Evolutionary conservation across 2,113 vertebrate species (phyloP).

Genomic region (Megaleporinus macrocephalus): DNA sequence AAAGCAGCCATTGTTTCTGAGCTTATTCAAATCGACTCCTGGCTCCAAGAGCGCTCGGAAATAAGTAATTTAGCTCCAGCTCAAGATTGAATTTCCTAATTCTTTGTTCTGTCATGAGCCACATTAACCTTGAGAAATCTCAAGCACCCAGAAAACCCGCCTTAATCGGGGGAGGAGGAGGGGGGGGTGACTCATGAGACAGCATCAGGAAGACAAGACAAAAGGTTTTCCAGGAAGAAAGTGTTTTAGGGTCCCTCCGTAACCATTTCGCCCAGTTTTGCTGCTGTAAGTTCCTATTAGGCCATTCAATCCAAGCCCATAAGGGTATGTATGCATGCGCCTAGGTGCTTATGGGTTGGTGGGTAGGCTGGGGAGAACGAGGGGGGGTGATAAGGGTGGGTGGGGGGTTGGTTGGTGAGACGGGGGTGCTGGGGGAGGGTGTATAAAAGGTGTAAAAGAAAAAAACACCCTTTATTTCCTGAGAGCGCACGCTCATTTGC

Average conservation of each 20-base stretch:
- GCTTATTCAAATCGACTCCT: constrained; percentile 39
- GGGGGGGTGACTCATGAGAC: not conserved
- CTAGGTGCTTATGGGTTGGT: not conserved
- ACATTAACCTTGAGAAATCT: constrained; percentile 48
- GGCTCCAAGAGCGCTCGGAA: not conserved
- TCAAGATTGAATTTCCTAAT: constrained; percentile 33
- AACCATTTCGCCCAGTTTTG: not conserved
- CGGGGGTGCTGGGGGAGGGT: not conserved
- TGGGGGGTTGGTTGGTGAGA: too few relatives aligned
- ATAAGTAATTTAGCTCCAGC: constrained; percentile 37
- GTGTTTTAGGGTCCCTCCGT: not conserved
- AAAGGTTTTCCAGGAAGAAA: not conserved
- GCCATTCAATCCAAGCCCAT: not conserved
- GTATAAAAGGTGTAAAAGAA: constrained; percentile 5
- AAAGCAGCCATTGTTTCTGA: constrained; percentile 36
- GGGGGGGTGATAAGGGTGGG: not conserved
- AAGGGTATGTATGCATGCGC: not conserved
- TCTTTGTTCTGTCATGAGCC: constrained; percentile 43
- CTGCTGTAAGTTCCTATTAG: not conserved
- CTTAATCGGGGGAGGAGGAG: not conserved
- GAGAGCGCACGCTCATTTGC: not conserved
- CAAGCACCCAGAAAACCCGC: not conserved
- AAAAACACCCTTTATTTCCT: not conserved
- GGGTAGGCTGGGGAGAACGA: too few relatives aligned
- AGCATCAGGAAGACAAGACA: not conserved